A percentile compares a stretch with the other conserved stretches of the same genome.
Evolutionary conservation across 2,797 vertebrate genomes (phyloP).

Genomic region (Acrossocheilus wenchowensis): DNA sequence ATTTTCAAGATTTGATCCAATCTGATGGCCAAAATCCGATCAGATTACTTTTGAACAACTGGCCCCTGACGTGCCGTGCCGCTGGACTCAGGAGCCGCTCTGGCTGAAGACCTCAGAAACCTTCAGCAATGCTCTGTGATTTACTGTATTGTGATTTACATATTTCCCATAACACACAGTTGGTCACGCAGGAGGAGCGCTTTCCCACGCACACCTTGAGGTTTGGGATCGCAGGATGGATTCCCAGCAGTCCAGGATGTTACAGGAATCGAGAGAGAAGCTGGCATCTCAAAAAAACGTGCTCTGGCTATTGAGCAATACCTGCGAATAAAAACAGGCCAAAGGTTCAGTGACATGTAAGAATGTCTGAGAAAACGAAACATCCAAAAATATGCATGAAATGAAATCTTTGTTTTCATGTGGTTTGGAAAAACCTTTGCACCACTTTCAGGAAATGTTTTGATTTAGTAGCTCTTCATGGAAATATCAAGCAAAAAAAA

Average conservation of each 20-base stretch:
- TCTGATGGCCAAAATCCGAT: too few relatives aligned
- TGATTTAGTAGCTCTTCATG: neutral
- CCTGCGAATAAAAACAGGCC: neutral
- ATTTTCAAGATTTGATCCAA: too few relatives aligned
- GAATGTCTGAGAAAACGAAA: neutral
- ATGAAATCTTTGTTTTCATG: neutral
- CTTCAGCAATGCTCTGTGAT: conserved; percentile 12
- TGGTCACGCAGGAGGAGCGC: neutral
- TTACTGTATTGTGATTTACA: conserved; percentile 5
- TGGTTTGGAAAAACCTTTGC: neutral
- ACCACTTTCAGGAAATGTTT: conserved; percentile 15
- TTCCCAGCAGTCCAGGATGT: conserved; percentile 2
- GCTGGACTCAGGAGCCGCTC: neutral
- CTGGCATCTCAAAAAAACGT: neutral
- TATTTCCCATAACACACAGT: neutral
- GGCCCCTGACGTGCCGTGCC: neutral
- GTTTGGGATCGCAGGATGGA: conserved; percentile 12
- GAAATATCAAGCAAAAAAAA: neutral
- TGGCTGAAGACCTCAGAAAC: conserved; percentile 23
- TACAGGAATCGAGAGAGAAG: conserved; percentile 20
- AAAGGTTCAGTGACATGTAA: neutral
- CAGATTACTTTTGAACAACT: too few relatives aligned
- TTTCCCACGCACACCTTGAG: conserved; percentile 33
- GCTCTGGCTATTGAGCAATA: neutral
- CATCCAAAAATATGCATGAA: neutral